Evolutionary conservation across 1,140 invertebrate genomes (phyloP), one percentile per base, ranked within the genome.

Genomic region (Habropoda laboriosa): DNA sequence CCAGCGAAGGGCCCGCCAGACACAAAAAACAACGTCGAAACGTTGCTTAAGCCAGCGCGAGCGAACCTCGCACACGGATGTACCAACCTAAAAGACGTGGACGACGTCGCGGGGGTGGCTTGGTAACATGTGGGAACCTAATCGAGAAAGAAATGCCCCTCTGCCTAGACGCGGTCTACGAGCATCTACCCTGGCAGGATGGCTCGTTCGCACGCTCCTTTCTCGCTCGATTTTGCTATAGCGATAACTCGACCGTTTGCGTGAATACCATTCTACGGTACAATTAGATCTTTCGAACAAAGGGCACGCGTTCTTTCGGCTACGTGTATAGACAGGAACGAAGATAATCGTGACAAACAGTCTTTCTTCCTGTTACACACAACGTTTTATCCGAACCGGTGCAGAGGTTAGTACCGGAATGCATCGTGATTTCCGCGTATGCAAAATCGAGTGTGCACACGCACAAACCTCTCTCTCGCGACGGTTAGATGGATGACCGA

Each of bases 11-110:
- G 91, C 90, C 91, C 88, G 91, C 91, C 92, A 93, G 92, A 93
- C 92, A 93, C 90, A 93, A 93, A 93, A 93, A 93, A 93, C 90
- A 92, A 93, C 92, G 89, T 91, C 90, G 89, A 90, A 90, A 89
- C 89, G 87, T 89, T 90, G 87, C 86, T 92, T 87, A 81, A 85
- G 82, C 82, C 77, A 80, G 83, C 80, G 86, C 82, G 82, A 84
- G 68, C 80, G 79, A 85, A 79, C 63, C 81, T 80, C 83, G 63
- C 85, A 87, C 78, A 76, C 80, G 55, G 45, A 66, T 73, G 80
- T 81, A 79, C 81, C 57, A 47, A 70, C 61, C 55, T 63, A 58
- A 68, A 45, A 68, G 73, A 77, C 84, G 85, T 79, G n/a, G n/a
- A n/a, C 79, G 81, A 68, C 71, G 78, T 84, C 78, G 92, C 92